Percentiles rank a stretch among this genome's conserved stretches.
These are phyloP conservation scores for Gibbula magus DNA, from an alignment of 2,888 invertebrate species.

Conservation along the genomic window DNA sequence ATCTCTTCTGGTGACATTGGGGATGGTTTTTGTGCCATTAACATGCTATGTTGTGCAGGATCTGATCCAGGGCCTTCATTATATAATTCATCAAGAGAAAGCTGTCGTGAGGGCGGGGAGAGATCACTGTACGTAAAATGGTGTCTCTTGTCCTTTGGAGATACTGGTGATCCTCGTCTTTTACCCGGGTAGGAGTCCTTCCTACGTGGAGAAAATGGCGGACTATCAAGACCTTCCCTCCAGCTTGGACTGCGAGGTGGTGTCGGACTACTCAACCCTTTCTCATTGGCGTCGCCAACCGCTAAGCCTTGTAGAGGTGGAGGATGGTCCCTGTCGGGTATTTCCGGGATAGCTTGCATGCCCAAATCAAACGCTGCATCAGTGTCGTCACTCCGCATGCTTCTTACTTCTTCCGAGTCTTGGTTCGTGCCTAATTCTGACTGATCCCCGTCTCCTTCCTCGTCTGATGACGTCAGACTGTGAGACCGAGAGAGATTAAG, in stretches of 20 bases:
- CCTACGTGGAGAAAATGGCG: constrained; percentile 68
- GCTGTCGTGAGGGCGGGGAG: constrained; percentile 63
- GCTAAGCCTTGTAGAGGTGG: background rate
- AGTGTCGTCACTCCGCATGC: background rate
- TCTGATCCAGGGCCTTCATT: constrained; percentile 29
- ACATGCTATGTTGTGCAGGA: constrained; percentile 34
- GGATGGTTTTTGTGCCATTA: constrained; percentile 55
- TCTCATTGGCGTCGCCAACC: constrained; percentile 21
- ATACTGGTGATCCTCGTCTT: constrained; percentile 63
- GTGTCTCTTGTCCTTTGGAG: constrained; percentile 67
- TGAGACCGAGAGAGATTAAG: constrained; percentile 67
- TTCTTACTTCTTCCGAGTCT: background rate
- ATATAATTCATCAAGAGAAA: constrained; percentile 56
- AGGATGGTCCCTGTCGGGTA: background rate
- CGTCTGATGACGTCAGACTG: constrained; percentile 69
- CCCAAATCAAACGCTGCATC: background rate
- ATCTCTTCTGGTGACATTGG: constrained; percentile 64
- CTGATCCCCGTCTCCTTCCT: constrained; percentile 30
- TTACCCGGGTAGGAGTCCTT: constrained; percentile 69
- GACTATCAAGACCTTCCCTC: constrained; percentile 69
- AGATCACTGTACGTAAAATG: constrained; percentile 66
- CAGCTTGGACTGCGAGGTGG: constrained; percentile 73
- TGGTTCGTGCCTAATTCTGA: constrained; percentile 20
- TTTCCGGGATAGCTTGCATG: constrained; percentile 3
- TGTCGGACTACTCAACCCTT: constrained; percentile 58